Conservation (phyloP, 2,797 vertebrate genomes). For the Peromyscus attwateri region DNA sequence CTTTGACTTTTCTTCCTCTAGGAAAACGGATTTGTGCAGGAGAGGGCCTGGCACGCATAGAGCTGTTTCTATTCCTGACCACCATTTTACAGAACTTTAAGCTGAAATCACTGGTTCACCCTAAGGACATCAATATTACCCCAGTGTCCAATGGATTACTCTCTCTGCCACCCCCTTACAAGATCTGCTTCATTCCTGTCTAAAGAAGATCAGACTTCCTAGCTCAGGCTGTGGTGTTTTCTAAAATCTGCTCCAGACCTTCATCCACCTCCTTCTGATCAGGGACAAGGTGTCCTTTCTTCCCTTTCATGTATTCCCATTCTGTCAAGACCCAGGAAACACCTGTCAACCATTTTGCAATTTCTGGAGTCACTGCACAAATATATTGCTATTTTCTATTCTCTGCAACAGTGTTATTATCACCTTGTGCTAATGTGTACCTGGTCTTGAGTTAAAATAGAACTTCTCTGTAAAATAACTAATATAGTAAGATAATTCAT, state of each 20-base stretch:
- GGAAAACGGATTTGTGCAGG: background rate
- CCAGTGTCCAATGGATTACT: background rate
- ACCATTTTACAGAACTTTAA: slow-evolving; percentile 14
- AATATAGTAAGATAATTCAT: background rate
- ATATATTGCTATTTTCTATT: background rate
- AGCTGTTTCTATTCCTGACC: background rate
- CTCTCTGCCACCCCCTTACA: background rate
- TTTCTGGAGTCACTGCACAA: background rate
- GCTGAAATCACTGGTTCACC: background rate
- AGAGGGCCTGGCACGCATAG: background rate
- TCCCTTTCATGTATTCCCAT: background rate
- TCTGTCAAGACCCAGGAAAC: background rate
- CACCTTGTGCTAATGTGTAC: background rate
- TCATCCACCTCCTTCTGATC: background rate
- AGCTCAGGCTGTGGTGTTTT: background rate
- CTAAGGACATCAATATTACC: background rate
- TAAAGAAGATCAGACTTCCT: background rate
- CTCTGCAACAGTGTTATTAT: background rate
- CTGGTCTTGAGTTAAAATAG: background rate
- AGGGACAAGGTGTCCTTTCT: accelerated
- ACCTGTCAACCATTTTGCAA: background rate
- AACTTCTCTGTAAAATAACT: background rate
- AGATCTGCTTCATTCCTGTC: background rate
- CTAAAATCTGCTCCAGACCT: accelerated
- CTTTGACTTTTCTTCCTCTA: background rate